phyloP scores from a whole-genome alignment of 2,888 invertebrate species.

The Nowickia ferox region DNA sequence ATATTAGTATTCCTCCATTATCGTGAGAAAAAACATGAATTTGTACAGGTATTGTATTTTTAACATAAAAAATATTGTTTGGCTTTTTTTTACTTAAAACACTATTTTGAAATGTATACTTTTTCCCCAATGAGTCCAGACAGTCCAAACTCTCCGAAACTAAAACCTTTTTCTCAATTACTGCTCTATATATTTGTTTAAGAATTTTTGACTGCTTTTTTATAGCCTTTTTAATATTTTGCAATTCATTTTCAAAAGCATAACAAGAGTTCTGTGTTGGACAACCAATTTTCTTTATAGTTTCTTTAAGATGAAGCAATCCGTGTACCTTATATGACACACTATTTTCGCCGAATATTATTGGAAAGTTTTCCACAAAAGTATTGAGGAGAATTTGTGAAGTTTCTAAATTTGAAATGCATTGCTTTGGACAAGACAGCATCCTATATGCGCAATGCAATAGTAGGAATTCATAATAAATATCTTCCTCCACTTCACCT shows the following conservation, averaged over 20 bases:
- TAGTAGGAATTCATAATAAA: slow-evolving; percentile 47
- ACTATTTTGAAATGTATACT: slow-evolving; percentile 22
- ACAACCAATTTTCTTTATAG: slow-evolving; percentile 61
- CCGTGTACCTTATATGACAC: slow-evolving; percentile 74
- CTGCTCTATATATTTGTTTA: slow-evolving; percentile 28
- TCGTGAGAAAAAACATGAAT: neutral
- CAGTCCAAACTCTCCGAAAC: slow-evolving; percentile 14
- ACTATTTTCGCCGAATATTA: slow-evolving; percentile 71
- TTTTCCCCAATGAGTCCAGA: slow-evolving; percentile 18
- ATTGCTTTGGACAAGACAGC: slow-evolving; percentile 35
- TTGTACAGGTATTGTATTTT: too few relatives aligned
- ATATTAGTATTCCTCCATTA: slow-evolving; percentile 20
- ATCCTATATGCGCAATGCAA: slow-evolving; percentile 57
- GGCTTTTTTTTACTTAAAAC: slow-evolving; percentile 19
- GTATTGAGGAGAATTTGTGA: slow-evolving; percentile 64
- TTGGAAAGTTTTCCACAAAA: slow-evolving; percentile 72
- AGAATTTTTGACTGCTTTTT: slow-evolving; percentile 20
- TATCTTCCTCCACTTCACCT: slow-evolving; percentile 41
- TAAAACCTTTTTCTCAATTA: slow-evolving; percentile 25
- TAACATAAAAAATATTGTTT: slow-evolving; percentile 5
- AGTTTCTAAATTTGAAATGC: slow-evolving; percentile 58
- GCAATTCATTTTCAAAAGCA: slow-evolving; percentile 43
- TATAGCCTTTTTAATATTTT: slow-evolving; percentile 29
- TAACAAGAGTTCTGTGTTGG: slow-evolving; percentile 38
- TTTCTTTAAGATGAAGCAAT: slow-evolving; percentile 70